Conservation (phyloP, 2,888 invertebrate species). For the Protonemura montana region DNA sequence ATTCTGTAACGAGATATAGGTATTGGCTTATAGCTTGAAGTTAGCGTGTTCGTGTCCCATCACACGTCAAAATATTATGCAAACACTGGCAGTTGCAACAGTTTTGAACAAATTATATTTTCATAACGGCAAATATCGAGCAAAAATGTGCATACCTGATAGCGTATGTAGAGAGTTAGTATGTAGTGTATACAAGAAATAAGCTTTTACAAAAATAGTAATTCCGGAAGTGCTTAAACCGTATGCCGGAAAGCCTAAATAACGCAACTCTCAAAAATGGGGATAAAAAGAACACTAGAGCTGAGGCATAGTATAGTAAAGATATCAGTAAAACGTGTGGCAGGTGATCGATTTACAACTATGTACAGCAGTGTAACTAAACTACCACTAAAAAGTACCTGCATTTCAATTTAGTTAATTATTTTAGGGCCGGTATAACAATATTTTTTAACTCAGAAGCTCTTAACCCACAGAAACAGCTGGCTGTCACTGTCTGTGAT, state of each 20-base stretch:
- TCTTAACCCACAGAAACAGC: no score
- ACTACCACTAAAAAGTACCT: neutral
- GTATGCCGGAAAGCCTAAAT: neutral
- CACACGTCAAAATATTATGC: conserved; percentile 7
- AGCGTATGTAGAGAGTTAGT: neutral
- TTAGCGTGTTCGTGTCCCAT: neutral
- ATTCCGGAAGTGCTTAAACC: conserved; percentile 12
- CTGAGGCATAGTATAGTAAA: neutral
- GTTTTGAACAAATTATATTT: conserved; percentile 7
- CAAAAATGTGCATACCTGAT: conserved; percentile 7
- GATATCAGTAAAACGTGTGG: neutral
- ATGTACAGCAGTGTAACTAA: neutral
- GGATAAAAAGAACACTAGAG: neutral
- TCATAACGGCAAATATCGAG: neutral
- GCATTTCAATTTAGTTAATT: no score
- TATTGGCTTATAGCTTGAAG: neutral
- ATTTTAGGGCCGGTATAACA: no score
- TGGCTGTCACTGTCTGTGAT: no score
- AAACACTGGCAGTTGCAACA: neutral
- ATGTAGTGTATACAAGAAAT: neutral
- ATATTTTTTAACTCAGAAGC: no score
- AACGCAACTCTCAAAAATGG: neutral
- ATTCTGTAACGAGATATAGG: conserved; percentile 12
- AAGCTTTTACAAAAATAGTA: neutral
- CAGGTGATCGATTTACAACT: neutral